phyloP scores from a whole-genome alignment of 2,888 invertebrate genomes.

The Pollenia griseotomentosa region DNA sequence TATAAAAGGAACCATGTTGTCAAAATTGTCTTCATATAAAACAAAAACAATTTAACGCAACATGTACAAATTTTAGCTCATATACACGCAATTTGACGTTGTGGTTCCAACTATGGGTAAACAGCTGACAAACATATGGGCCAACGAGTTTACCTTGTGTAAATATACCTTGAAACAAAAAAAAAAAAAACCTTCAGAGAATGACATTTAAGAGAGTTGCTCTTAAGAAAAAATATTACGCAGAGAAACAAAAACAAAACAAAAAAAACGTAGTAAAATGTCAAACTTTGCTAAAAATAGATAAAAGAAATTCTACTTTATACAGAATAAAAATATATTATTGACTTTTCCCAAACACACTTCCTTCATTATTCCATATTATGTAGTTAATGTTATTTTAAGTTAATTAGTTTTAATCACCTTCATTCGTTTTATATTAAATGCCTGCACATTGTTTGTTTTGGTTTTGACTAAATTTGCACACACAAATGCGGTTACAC shows the following conservation, averaged over 20 bases:
- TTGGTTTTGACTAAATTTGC: slow-evolving; percentile 83
- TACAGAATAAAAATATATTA: slow-evolving; percentile 38
- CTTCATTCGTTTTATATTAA: slow-evolving; percentile 84
- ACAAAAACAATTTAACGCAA: no score
- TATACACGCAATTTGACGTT: no score
- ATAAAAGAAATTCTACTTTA: slow-evolving; percentile 33
- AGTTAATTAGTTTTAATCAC: slow-evolving; percentile 45
- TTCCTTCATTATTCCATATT: not conserved
- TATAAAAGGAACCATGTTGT: no score
- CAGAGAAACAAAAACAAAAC: slow-evolving; percentile 30
- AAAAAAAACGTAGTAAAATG: slow-evolving; percentile 40
- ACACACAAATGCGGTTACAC: slow-evolving; percentile 84
- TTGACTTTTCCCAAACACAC: slow-evolving; percentile 45
- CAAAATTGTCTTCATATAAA: no score
- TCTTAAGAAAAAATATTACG: slow-evolving; percentile 62
- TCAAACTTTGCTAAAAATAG: slow-evolving; percentile 55
- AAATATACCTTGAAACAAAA: no score
- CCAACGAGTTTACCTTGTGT: no score
- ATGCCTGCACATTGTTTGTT: slow-evolving; percentile 84
- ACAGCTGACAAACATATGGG: no score
- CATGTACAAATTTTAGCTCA: no score
- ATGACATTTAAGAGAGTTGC: slow-evolving; percentile 63
- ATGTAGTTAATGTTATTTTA: not conserved
- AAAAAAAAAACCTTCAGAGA: slow-evolving; percentile 73
- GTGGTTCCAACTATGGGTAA: no score